A percentile compares a stretch with the other conserved stretches of the same genome.
These are phyloP conservation scores for Tetramorium simillimum DNA, from an alignment of 1,140 invertebrate species.

Conservation along the genomic window DNA sequence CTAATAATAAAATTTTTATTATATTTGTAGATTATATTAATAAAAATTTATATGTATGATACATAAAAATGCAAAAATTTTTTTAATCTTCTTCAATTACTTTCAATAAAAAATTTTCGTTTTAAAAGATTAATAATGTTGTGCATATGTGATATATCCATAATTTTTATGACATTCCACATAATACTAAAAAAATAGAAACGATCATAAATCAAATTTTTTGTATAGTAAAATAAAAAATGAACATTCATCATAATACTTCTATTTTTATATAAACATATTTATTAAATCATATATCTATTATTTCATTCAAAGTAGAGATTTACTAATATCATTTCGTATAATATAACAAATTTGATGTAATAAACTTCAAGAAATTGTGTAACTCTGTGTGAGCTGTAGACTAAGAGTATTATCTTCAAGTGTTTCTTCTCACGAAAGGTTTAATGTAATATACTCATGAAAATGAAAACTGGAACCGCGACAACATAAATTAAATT, in stretches of 20 bases:
- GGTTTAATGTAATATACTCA: slow-evolving; percentile 4
- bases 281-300: not conserved
- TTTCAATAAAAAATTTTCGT: not conserved
- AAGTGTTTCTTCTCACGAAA: slow-evolving; percentile 11
- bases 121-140: too few relatives aligned
- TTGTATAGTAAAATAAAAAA: not conserved
- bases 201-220: too few relatives aligned
- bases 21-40: too few relatives aligned
- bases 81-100: not conserved
- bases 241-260: not conserved
- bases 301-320: not conserved
- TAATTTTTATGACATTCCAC: too few relatives aligned
- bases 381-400: not conserved
- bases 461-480: slow-evolving; percentile 1
- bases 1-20: not conserved
- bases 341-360: not conserved
- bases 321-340: not conserved
- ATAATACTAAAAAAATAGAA: too few relatives aligned
- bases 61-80: not conserved
- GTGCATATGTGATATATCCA: too few relatives aligned
- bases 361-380: not conserved
- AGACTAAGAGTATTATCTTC: slow-evolving; percentile 5
- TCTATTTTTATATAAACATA: not conserved
- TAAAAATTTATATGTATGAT: not conserved
- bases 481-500: not conserved